Evolutionary conservation across 2,888 invertebrate genomes (phyloP).

Genomic region (Caradrina clavipalpis): DNA sequence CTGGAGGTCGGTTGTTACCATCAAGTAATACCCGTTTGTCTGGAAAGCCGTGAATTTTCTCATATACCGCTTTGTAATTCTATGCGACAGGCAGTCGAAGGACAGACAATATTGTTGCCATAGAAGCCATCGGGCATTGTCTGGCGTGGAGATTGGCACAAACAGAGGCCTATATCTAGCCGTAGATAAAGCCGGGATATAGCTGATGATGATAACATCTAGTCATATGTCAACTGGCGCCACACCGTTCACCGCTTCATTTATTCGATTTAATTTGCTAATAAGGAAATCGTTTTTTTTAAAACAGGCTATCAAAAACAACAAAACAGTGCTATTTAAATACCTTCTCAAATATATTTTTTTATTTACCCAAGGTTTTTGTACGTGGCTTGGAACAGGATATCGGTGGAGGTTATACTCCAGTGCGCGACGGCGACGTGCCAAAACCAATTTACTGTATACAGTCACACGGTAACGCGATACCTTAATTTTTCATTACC

Average conservation of each 20-base stretch:
- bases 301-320: slow-evolving; percentile 34
- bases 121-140: no score
- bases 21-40: slow-evolving; percentile 9
- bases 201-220: background rate
- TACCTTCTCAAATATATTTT: slow-evolving; percentile 14
- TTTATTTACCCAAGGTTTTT: slow-evolving; percentile 56
- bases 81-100: no score
- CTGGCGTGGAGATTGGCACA: no score
- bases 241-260: slow-evolving; percentile 14
- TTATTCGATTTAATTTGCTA: slow-evolving; percentile 38
- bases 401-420: slow-evolving; percentile 74
- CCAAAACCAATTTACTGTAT: slow-evolving; percentile 75
- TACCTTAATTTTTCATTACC: slow-evolving; percentile 67
- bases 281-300: slow-evolving; percentile 56
- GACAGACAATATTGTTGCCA: no score
- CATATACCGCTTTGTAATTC: no score
- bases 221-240: background rate
- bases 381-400: slow-evolving; percentile 70
- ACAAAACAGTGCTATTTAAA: slow-evolving; percentile 23
- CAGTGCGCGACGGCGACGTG: slow-evolving; percentile 68
- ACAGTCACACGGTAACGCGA: slow-evolving; percentile 75
- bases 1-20: slow-evolving; percentile 3
- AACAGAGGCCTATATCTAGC: no score
- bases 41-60: slow-evolving; percentile 12
- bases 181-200: no score